phyloP scores from a whole-genome alignment of 2,797 vertebrate genomes.

The Peromyscus aztecus region DNA sequence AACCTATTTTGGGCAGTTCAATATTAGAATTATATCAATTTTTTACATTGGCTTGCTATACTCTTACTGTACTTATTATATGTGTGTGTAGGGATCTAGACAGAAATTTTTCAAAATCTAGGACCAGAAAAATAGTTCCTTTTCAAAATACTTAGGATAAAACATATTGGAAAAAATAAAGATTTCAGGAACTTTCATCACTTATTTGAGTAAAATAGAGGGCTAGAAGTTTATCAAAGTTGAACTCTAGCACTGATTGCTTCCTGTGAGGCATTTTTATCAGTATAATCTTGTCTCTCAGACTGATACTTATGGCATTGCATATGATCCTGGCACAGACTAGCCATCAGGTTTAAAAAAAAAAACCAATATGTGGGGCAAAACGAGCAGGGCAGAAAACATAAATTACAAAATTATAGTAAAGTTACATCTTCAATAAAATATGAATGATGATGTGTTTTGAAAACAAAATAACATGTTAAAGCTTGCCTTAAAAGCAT shows the following conservation, averaged over 20 bases:
- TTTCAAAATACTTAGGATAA: neutral
- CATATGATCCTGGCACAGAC: neutral
- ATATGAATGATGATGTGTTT: constrained; percentile 9
- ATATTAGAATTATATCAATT: neutral
- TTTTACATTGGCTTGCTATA: neutral
- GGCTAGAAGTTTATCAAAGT: neutral
- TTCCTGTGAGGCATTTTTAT: neutral
- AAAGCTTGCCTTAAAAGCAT: constrained; percentile 25
- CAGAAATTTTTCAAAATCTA: no score
- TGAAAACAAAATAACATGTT: constrained; percentile 3
- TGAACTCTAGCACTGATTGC: neutral
- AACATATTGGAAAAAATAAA: neutral
- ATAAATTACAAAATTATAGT: constrained; percentile 16
- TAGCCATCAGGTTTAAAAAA: neutral
- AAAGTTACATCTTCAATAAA: constrained; percentile 12
- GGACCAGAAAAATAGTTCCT: neutral
- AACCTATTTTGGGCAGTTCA: neutral
- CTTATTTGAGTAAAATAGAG: neutral
- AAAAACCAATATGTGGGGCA: neutral
- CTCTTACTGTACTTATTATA: neutral
- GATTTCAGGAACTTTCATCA: neutral
- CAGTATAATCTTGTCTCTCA: neutral
- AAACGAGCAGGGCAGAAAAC: neutral
- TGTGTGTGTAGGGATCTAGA: neutral
- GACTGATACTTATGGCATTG: neutral